Evolutionary conservation across 2,888 invertebrate genomes (phyloP).

Genomic region (Baccha elongata): DNA sequence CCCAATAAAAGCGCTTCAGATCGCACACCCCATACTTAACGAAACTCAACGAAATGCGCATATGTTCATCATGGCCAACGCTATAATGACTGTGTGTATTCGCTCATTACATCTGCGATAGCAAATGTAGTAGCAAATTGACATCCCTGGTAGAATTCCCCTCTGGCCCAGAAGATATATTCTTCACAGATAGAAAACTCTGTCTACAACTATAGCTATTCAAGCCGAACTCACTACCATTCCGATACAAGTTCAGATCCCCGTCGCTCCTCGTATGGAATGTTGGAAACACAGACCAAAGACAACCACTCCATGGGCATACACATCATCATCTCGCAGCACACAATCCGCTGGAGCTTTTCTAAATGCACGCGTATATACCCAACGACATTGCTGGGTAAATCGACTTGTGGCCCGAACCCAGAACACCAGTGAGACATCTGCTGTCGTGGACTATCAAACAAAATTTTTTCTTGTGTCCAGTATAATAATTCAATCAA

Average conservation of each 20-base stretch:
- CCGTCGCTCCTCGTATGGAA: not conserved
- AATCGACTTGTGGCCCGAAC: slow-evolving; percentile 60
- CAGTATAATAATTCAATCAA: slow-evolving; percentile 29
- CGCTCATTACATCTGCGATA: too few species aligned
- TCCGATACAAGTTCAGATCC: not conserved
- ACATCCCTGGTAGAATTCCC: too few species aligned
- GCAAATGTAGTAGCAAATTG: too few species aligned
- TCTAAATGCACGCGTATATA: slow-evolving; percentile 54
- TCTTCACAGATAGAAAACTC: slow-evolving; percentile 6
- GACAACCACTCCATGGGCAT: slow-evolving; percentile 34
- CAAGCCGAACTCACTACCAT: slow-evolving; percentile 7
- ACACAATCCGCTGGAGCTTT: slow-evolving; percentile 66
- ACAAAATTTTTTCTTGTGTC: slow-evolving; percentile 47
- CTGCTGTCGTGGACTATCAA: slow-evolving; percentile 70
- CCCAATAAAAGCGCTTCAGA: too few species aligned
- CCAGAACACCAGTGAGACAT: slow-evolving; percentile 64
- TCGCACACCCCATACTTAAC: too few species aligned
- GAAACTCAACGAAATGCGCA: too few species aligned
- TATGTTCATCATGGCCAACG: too few species aligned
- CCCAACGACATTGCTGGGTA: slow-evolving; percentile 18
- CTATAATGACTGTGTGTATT: too few species aligned
- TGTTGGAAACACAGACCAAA: slow-evolving; percentile 1
- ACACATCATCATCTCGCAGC: slow-evolving; percentile 37
- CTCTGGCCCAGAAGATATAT: not conserved
- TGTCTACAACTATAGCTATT: not conserved